Percentiles rank a stretch among this genome's conserved stretches.
Evolutionary conservation across 1,140 invertebrate species (phyloP).

Genomic region (Liolophura sinensis): DNA sequence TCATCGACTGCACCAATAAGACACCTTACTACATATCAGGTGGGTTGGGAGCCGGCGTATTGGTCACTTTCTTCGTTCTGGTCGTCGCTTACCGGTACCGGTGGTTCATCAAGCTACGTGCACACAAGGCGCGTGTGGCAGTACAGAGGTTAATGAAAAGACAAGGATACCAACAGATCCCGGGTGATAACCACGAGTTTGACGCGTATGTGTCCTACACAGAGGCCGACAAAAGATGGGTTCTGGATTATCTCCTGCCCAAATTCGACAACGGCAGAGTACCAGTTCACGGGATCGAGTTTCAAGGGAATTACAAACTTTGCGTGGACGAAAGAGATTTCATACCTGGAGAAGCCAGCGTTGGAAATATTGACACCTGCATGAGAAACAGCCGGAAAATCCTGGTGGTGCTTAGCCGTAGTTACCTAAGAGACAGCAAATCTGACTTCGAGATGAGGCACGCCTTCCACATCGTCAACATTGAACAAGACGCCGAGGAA

Average conservation of each 20-base stretch:
- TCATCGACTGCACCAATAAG: conserved; percentile 36
- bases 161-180: conserved; percentile 6
- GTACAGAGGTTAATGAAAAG: neutral
- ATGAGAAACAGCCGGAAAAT: conserved; percentile 27
- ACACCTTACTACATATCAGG: conserved; percentile 23
- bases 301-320: conserved; percentile 15
- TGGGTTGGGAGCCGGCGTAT: conserved; percentile 5
- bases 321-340: conserved; percentile 30
- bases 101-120: conserved; percentile 28
- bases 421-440: conserved; percentile 20
- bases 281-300: conserved; percentile 2
- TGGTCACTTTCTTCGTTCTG: conserved; percentile 18
- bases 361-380: conserved; percentile 25
- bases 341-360: conserved; percentile 6
- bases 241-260: conserved; percentile 23
- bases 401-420: conserved; percentile 27
- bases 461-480: conserved; percentile 13
- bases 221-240: conserved; percentile 29
- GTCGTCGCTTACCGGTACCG: conserved; percentile 25
- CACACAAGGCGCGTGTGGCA: conserved; percentile 14
- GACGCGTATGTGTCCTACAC: conserved; percentile 34
- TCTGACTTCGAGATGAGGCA: conserved; percentile 26
- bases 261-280: conserved; percentile 26
- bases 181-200: conserved; percentile 12
- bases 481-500: conserved; percentile 14